Evolutionary conservation across 2,888 invertebrate species (phyloP).

Genomic region (Geophilus truncorum): DNA sequence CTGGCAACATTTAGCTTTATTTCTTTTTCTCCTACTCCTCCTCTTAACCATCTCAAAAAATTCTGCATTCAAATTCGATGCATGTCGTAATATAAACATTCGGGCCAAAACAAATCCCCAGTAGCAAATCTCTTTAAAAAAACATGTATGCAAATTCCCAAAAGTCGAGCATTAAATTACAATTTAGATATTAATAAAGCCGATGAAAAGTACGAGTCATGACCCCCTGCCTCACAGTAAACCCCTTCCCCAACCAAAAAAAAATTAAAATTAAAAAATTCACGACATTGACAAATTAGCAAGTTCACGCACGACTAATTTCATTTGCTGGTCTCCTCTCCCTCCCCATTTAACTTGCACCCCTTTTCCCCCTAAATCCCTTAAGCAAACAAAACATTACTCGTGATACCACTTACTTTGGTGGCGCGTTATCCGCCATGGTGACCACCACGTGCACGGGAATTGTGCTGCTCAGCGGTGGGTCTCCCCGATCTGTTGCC

Average conservation of each 20-base stretch:
- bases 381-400: not conserved
- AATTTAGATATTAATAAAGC: not conserved
- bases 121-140: too few relatives aligned
- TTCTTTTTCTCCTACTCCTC: too few relatives aligned
- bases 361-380: not conserved
- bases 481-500: slow-evolving; percentile 74
- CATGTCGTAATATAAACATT: too few relatives aligned
- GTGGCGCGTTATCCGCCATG: slow-evolving; percentile 82
- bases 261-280: not conserved
- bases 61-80: too few relatives aligned
- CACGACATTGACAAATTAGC: not conserved
- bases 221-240: too few relatives aligned
- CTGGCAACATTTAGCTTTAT: too few relatives aligned
- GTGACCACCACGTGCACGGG: slow-evolving; percentile 81
- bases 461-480: slow-evolving; percentile 66
- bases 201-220: too few relatives aligned
- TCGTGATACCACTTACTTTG: slow-evolving; percentile 53
- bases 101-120: too few relatives aligned
- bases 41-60: too few relatives aligned
- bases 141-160: too few relatives aligned
- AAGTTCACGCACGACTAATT: not conserved
- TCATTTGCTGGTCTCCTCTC: not conserved
- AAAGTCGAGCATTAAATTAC: not conserved
- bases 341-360: too few relatives aligned
- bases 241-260: not conserved